Conservation (phyloP, 2,797 vertebrate species). For the Pseudochaenichthys georgianus region DNA sequence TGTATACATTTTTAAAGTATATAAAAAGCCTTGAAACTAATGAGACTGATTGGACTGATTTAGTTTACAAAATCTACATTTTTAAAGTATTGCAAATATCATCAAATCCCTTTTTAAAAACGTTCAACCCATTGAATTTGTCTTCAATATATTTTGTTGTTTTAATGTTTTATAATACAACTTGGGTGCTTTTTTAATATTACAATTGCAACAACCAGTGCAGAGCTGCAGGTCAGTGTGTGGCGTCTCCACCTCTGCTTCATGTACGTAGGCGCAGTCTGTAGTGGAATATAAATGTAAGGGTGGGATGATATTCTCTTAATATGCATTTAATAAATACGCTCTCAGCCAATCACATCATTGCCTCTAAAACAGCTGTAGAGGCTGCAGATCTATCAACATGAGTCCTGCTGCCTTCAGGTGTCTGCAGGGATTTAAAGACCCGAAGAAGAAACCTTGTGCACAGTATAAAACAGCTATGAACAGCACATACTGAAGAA, state of each 20-base stretch:
- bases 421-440: background rate
- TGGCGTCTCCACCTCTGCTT: background rate
- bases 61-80: slow-evolving; percentile 4
- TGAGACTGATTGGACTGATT: slow-evolving; percentile 2
- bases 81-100: slow-evolving; percentile 1
- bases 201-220: background rate
- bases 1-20: slow-evolving; percentile 2
- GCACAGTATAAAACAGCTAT: background rate
- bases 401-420: background rate
- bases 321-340: background rate
- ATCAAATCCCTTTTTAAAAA: background rate
- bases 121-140: background rate
- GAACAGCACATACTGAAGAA: background rate
- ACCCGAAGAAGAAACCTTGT: background rate
- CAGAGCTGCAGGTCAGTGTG: background rate
- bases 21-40: background rate
- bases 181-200: background rate
- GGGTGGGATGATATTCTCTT: background rate
- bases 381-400: background rate
- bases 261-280: background rate
- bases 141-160: background rate
- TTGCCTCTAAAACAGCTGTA: background rate
- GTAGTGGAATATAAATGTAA: background rate
- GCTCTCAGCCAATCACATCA: slow-evolving; percentile 13
- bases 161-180: background rate